Evolutionary conservation across 2,888 invertebrate species (phyloP), one percentile per base, ranked within the genome.

Genomic region (Fragum fragum): DNA sequence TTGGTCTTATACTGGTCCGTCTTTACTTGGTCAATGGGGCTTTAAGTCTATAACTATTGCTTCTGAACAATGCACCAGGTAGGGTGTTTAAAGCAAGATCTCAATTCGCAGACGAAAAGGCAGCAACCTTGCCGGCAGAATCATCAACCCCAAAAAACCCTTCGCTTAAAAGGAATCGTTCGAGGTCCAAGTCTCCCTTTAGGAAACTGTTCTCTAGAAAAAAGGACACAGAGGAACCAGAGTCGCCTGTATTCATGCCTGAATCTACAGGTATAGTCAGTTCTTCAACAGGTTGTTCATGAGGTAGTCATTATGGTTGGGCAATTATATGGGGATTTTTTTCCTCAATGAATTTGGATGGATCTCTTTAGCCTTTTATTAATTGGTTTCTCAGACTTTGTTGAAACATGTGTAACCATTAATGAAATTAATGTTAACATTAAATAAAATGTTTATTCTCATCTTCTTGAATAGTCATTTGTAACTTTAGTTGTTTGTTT

Each of bases 131-230:
- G 71, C 71, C 71, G 32, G 29, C 55, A 14, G 29, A 28, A 32
- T 71, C 71, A 39, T 59, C 74, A 0, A 29, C 28, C 32, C 23
- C 42, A 18, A 26, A 69, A 52, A 55, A 69, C n/a, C 42, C 53
- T 47, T 52, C 78, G 18, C 28, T 52, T 47, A 52, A 75, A 53
- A 97, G 97, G 96, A 96, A 97, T 94, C 96, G 97, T 90, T 97
- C 98, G 91, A 96, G 98, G 93, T 98, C 98, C 96, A 98, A 98
- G 96, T 98, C 98, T 92, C 98, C 98, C 86, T 98, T 98, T 96
- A 96, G 98, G 59, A 90, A 88, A 85, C 79, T 92, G 77, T 92
- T 92, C 81, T 85, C 90, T 78, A 85, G 91, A 82, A 90, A 89
- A 83, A 90, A 89, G 74, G 87, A 84, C 66, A 55, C 59, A 26